Base-by-base conservation (phyloP, 1,140 invertebrate genomes). In the Drosophila fuyamai region DNA sequence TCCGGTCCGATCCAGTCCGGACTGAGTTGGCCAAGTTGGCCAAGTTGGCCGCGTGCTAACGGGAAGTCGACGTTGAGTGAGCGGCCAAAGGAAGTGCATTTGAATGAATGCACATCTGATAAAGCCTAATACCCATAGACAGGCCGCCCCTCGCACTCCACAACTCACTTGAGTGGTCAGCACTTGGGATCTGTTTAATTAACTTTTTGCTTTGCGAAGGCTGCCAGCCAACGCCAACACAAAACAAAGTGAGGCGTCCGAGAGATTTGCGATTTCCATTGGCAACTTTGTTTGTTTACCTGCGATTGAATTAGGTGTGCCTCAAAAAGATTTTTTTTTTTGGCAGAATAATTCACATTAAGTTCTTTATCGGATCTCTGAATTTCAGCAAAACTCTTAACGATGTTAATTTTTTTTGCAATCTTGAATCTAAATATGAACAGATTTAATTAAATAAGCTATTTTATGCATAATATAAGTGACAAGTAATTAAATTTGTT, bases 71-170 rank as follows among this genome's bases (percentile, higher is more conserved):
- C 78, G 79, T 76, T 80, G 78, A 85, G 81, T 81, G 81, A 76
- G 61, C 80, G 63, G 48, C 65, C 70, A 71, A 86, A 82, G 82
- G 82, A 86, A 86, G 82, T 86, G 83, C 83, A 86, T 79, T 79
- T 85, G 76, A 86, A 82, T 88, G 82, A 79, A 74, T 86, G 82
- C 82, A 82, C 82, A 86, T 88, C 83, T 88, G 83, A 86, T 86
- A 82, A 82, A 81, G 56, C 67, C 70, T 82, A 88, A 86, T 86
- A 76, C 71, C 79, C 83, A 76, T 76, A 56, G 82, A 76, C 82
- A 79, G 70, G 47, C 67, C 71, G 57, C 43, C 47, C 29, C 51
- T 67, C 38, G 46, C 27, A n/a, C 16, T 32, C 27, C 18, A 36
- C n/a, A 23, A 55, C 67, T 57, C 67, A 71, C 36, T 71, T 29